Percentiles rank a stretch among this genome's conserved stretches.
These are phyloP conservation scores for Cecidostiba fungosa DNA, from an alignment of 2,888 invertebrate species.

Conservation along the genomic window DNA sequence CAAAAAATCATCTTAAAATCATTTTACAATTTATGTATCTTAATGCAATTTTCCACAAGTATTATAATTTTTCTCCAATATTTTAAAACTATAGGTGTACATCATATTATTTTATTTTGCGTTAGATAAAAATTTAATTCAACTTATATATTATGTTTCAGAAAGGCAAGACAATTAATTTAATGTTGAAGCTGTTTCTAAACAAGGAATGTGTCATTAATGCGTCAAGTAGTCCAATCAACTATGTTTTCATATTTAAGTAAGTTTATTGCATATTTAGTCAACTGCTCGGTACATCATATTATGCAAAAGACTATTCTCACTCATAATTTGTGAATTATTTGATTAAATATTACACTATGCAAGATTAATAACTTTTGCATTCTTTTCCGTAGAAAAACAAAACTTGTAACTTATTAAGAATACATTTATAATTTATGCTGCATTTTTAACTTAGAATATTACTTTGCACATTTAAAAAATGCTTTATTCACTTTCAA, in stretches of 20 bases:
- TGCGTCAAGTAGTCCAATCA: neutral
- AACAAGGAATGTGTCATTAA: neutral
- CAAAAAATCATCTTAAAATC: too few relatives aligned
- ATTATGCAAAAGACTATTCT: neutral
- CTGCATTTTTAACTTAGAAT: too few relatives aligned
- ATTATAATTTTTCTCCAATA: neutral
- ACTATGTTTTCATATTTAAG: neutral
- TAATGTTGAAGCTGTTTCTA: neutral
- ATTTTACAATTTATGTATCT: too few relatives aligned
- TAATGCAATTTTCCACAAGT: too few relatives aligned
- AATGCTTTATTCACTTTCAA: too few relatives aligned
- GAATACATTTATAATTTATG: too few relatives aligned
- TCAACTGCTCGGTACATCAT: neutral
- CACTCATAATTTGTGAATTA: neutral
- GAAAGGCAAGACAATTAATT: neutral
- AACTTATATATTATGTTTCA: neutral
- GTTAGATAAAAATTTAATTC: neutral
- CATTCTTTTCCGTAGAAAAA: too few relatives aligned
- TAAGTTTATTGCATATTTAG: neutral
- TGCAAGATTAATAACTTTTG: too few relatives aligned
- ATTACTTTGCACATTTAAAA: too few relatives aligned
- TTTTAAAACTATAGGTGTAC: neutral
- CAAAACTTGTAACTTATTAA: too few relatives aligned
- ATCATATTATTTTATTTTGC: too few relatives aligned
- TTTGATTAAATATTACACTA: neutral